These are phyloP conservation scores for Cerceris ruficornis DNA, from an alignment of 2,888 invertebrate species.

Conservation along the genomic window DNA sequence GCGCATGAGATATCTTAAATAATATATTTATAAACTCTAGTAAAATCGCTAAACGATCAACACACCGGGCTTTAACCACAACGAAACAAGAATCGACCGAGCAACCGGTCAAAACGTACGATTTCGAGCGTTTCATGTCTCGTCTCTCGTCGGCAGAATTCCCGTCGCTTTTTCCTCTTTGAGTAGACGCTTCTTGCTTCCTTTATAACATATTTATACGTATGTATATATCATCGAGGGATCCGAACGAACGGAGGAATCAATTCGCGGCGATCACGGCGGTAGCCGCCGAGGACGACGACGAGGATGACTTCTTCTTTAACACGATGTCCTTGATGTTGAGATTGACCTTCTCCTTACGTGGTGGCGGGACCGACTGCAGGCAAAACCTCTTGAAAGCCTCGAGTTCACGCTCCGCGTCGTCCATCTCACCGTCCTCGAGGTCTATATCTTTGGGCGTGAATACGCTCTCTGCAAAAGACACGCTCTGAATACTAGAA, in stretches of 20 bases:
- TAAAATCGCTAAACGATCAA: too few species aligned
- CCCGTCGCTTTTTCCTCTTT: too few species aligned
- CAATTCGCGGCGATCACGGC: conserved; percentile 78
- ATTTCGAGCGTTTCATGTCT: too few species aligned
- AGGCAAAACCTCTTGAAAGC: conserved; percentile 94
- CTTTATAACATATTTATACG: too few species aligned
- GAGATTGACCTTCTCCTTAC: conserved; percentile 90
- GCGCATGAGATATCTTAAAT: too few species aligned
- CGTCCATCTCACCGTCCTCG: conserved; percentile 90
- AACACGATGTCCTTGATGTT: conserved; percentile 90
- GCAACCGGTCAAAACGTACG: too few species aligned
- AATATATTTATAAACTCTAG: too few species aligned
- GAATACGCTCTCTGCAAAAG: conserved; percentile 87
- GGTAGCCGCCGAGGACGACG: conserved; percentile 68
- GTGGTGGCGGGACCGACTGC: conserved; percentile 90
- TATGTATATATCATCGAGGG: background rate
- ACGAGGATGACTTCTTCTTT: conserved; percentile 84
- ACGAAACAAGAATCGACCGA: too few species aligned
- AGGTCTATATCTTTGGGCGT: conserved; percentile 90
- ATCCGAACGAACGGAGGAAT: conserved; percentile 35
- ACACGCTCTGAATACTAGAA: conserved; percentile 76
- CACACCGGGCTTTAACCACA: too few species aligned
- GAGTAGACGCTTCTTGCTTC: too few species aligned
- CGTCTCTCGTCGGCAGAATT: too few species aligned
- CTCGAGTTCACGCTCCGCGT: conserved; percentile 91